Percentiles rank a stretch among this genome's conserved stretches.
Evolutionary conservation across 2,797 vertebrate genomes (phyloP).

Genomic region (Xerus rutilus): DNA sequence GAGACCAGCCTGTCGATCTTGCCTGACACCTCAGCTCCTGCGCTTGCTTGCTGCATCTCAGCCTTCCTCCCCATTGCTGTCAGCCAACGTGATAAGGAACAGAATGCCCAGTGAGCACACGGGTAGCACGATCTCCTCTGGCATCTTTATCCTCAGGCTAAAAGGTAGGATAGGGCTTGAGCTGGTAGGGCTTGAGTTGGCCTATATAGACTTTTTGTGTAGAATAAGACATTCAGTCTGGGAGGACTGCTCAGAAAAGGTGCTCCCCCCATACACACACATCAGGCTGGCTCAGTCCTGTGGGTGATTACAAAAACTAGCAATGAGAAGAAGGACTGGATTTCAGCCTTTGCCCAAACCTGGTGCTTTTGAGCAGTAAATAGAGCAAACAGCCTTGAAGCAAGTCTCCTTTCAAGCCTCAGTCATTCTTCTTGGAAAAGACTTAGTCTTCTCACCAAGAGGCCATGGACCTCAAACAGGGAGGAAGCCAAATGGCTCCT

Average conservation of each 20-base stretch:
- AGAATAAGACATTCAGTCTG: background rate
- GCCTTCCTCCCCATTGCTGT: background rate
- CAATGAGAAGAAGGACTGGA: background rate
- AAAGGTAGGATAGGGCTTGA: background rate
- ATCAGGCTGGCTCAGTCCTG: background rate
- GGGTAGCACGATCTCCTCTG: background rate
- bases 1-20: background rate
- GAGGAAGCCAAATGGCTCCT: background rate
- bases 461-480: background rate
- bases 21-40: background rate
- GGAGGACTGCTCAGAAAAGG: background rate
- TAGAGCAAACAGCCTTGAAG: background rate
- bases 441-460: background rate
- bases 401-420: background rate
- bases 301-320: background rate
- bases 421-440: background rate
- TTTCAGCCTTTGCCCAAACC: background rate
- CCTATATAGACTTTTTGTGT: background rate
- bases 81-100: background rate
- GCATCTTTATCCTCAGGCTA: background rate
- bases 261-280: no score
- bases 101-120: background rate
- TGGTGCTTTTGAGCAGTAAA: background rate
- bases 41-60: background rate
- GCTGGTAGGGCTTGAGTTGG: background rate